Percentiles rank a stretch among this genome's conserved stretches.
These are phyloP conservation scores for Caenorhabditis elegans DNA, from an alignment of 1,140 invertebrate species.

Conservation along the genomic window WBcel235 BX284605.5:20917001-20917500, in stretches of 20 bases:
- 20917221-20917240: too few species aligned
- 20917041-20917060: slow-evolving; percentile 61
- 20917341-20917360: not conserved
- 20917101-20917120: slow-evolving; percentile 60
- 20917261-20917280: not conserved
- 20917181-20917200: not conserved
- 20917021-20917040: slow-evolving; percentile 63
- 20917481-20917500: slow-evolving; percentile 54
- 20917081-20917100: slow-evolving; percentile 64
- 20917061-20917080: slow-evolving; percentile 62
- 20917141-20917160: slow-evolving; percentile 66
- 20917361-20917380: too few species aligned
- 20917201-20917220: too few species aligned
- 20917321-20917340: not conserved
- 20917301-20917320: not conserved
- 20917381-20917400: too few species aligned
- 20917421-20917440: slow-evolving; percentile 37
- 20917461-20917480: slow-evolving; percentile 60
- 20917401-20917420: not conserved
- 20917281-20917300: too few species aligned
- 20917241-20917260: too few species aligned
- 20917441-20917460: slow-evolving; percentile 47
- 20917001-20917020: slow-evolving; percentile 59
- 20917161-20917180: slow-evolving; percentile 67
- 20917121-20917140: slow-evolving; percentile 64